Evolutionary conservation across 1,140 invertebrate species (phyloP).

Genomic region (Drosophila oshimai): DNA sequence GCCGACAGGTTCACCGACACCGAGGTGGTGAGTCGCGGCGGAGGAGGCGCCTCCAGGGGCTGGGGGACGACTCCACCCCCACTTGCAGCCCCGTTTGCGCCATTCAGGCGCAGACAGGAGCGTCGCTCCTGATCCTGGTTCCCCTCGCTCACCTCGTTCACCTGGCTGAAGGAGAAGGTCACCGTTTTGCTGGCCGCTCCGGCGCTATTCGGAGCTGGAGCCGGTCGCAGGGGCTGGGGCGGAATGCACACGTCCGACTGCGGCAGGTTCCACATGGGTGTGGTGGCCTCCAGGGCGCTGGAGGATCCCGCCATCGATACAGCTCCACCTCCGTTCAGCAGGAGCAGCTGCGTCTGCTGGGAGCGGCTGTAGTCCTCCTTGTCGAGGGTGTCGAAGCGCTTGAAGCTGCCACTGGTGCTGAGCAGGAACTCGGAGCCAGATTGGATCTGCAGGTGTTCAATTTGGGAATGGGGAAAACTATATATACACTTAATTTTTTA

Average conservation of each 20-base stretch:
- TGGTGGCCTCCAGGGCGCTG: slow-evolving; percentile 62
- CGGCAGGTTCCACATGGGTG: slow-evolving; percentile 76
- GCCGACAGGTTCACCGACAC: slow-evolving; percentile 49
- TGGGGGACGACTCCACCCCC: slow-evolving; percentile 37
- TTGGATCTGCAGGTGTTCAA: slow-evolving; percentile 83
- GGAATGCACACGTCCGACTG: slow-evolving; percentile 80
- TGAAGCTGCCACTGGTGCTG: slow-evolving; percentile 86
- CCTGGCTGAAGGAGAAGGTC: slow-evolving; percentile 66
- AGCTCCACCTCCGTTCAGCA: slow-evolving; percentile 22
- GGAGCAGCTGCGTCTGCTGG: slow-evolving; percentile 27
- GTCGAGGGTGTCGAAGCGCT: slow-evolving; percentile 87
- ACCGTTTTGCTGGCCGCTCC: slow-evolving; percentile 64
- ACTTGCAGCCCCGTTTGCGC: not conserved
- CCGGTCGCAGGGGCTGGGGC: slow-evolving; percentile 82
- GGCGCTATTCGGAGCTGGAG: slow-evolving; percentile 57
- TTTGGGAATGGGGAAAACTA: too few relatives aligned
- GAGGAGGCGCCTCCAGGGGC: slow-evolving; percentile 77
- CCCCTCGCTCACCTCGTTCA: slow-evolving; percentile 35
- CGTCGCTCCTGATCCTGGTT: slow-evolving; percentile 25
- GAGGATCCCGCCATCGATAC: not conserved
- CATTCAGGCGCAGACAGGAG: slow-evolving; percentile 16
- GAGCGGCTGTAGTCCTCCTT: slow-evolving; percentile 65
- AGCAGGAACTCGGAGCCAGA: slow-evolving; percentile 87
- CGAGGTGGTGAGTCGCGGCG: slow-evolving; percentile 78
- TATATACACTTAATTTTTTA: too few relatives aligned